A percentile compares a stretch with the other conserved stretches of the same genome.
These are phyloP conservation scores for Chamaea fasciata DNA, from an alignment of 2,113 vertebrate genomes.

Conservation along the genomic window DNA sequence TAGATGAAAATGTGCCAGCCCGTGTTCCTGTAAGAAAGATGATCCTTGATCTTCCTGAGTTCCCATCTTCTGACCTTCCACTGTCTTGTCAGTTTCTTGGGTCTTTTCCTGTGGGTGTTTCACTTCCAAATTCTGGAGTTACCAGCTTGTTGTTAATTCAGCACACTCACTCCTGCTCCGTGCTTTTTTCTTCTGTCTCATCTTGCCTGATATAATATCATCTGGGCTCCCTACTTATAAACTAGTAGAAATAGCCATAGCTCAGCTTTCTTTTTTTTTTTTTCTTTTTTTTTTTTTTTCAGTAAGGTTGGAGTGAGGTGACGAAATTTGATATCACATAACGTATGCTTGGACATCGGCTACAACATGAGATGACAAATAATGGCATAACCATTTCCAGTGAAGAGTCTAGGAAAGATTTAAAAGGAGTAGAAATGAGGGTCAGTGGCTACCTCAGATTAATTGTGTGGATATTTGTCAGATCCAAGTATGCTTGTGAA, in stretches of 20 bases:
- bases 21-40: background rate
- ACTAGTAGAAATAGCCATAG: background rate
- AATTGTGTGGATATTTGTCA: background rate
- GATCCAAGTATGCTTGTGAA: background rate
- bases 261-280: background rate
- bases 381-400: background rate
- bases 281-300: background rate
- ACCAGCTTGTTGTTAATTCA: background rate
- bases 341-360: background rate
- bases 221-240: background rate
- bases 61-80: background rate
- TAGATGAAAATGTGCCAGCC: background rate
- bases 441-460: background rate
- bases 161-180: background rate
- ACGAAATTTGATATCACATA: background rate
- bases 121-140: background rate
- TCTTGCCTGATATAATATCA: background rate
- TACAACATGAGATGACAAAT: background rate
- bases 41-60: background rate
- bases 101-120: background rate
- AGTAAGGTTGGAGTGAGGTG: background rate
- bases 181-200: background rate
- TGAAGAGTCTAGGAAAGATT: background rate
- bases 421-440: background rate
- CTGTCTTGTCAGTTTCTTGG: background rate